phyloP scores from a whole-genome alignment of 2,113 vertebrate species.

The Anas platyrhynchos region DNA sequence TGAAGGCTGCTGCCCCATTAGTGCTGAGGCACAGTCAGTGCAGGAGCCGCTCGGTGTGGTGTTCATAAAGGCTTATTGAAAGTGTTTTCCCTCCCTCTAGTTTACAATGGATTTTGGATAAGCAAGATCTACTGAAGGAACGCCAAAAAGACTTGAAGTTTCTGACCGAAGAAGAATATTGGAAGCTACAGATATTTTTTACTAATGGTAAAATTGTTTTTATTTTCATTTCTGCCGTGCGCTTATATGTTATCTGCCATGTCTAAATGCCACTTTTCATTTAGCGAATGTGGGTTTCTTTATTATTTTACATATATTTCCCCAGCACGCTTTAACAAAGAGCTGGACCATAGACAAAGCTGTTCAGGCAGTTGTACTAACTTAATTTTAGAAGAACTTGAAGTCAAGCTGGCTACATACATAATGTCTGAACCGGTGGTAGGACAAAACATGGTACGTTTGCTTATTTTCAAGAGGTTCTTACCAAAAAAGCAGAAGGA shows the following conservation, averaged over 20 bases:
- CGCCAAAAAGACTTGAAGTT: constrained; percentile 98
- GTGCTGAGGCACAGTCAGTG: accelerated
- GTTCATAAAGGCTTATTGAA: not conserved
- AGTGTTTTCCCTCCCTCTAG: constrained; percentile 71
- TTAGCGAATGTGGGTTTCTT: not conserved
- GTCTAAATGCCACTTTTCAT: not conserved
- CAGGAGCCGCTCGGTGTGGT: not conserved
- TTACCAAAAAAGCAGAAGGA: not conserved
- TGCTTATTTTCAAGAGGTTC: not conserved
- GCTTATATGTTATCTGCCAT: not conserved
- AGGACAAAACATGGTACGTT: not conserved
- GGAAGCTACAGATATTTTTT: constrained; percentile 99
- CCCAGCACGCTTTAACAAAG: not conserved
- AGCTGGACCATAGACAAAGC: not conserved
- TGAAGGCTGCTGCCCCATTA: not conserved
- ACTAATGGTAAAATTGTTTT: constrained; percentile 88
- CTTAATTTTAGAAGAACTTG: not conserved
- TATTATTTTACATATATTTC: not conserved
- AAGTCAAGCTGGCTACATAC: not conserved
- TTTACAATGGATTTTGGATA: constrained; percentile 99
- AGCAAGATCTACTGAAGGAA: constrained; percentile 97
- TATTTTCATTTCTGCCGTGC: not conserved
- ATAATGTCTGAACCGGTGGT: not conserved
- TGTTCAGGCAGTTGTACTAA: not conserved
- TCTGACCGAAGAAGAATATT: constrained; percentile 97